Percentiles rank a stretch among this genome's conserved stretches.
Conservation (phyloP, 2,888 invertebrate species). For the Emmelina monodactyla region DNA sequence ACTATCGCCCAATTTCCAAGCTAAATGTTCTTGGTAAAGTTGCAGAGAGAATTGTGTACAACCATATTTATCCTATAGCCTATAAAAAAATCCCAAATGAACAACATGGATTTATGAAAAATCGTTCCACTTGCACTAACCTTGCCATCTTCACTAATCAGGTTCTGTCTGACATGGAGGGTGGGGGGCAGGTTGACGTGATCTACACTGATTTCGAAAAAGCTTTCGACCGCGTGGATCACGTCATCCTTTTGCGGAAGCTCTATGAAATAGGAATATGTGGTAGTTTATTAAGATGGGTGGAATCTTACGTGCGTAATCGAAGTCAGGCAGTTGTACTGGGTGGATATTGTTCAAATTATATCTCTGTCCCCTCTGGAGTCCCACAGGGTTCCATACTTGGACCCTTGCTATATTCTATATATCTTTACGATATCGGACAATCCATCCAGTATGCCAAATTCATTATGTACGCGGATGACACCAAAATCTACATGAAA, state of each 20-base stretch:
- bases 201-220: slow-evolving; percentile 11
- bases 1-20: slow-evolving; percentile 8
- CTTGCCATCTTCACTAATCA: slow-evolving; percentile 3
- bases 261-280: slow-evolving; percentile 10
- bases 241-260: slow-evolving; percentile 11
- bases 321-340: slow-evolving; percentile 11
- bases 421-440: slow-evolving; percentile 4
- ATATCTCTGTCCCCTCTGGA: slow-evolving; percentile 8
- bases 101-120: slow-evolving; percentile 7
- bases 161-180: slow-evolving; percentile 7
- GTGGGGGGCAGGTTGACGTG: slow-evolving; percentile 11
- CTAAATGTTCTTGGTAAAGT: slow-evolving; percentile 6
- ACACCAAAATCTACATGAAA: slow-evolving; percentile 2
- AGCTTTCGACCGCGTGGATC: slow-evolving; percentile 11
- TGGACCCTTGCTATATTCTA: slow-evolving; percentile 3
- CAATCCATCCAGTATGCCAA: not conserved
- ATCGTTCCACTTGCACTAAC: slow-evolving; percentile 6
- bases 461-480: slow-evolving; percentile 5
- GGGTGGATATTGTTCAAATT: slow-evolving; percentile 9
- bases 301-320: slow-evolving; percentile 12
- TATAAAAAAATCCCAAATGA: slow-evolving; percentile 1
- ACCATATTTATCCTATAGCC: slow-evolving; percentile 5
- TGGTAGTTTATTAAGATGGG: slow-evolving; percentile 12
- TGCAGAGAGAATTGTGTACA: slow-evolving; percentile 6
- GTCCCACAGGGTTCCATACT: slow-evolving; percentile 12